Conservation (phyloP, 64 coral and sea anemone species). For the Stichodactyla helianthus region DNA sequence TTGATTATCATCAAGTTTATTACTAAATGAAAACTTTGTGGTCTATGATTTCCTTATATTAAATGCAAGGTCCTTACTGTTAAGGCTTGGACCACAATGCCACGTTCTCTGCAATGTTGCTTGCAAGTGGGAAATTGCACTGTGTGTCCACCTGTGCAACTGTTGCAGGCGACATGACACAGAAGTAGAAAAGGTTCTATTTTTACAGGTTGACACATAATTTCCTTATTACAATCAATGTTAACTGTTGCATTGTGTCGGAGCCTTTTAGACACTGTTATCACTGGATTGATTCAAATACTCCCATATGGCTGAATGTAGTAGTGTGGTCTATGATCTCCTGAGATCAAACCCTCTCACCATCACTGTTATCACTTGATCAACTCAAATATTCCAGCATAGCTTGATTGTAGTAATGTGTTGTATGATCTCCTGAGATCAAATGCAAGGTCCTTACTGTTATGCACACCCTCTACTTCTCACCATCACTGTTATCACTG, state of each 20-base stretch:
- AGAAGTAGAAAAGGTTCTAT: too few relatives aligned
- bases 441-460: too few relatives aligned
- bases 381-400: constrained; percentile 62
- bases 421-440: constrained; percentile 6
- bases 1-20: too few relatives aligned
- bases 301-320: constrained; percentile 64
- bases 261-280: background rate
- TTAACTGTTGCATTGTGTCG: too few relatives aligned
- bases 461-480: background rate
- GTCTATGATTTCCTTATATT: constrained; percentile 5
- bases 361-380: constrained; percentile 30
- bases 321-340: constrained; percentile 26
- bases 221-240: constrained; percentile 16
- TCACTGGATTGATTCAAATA: constrained; percentile 48
- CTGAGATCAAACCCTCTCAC: background rate
- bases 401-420: constrained; percentile 47
- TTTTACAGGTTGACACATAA: too few relatives aligned
- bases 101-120: too few relatives aligned
- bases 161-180: too few relatives aligned
- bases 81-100: too few relatives aligned
- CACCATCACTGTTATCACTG: constrained; percentile 26
- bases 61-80: too few relatives aligned
- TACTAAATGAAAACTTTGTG: background rate
- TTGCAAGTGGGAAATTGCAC: too few relatives aligned
- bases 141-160: too few relatives aligned